Percentiles rank a stretch among this genome's conserved stretches.
These are phyloP conservation scores for Pelosia muscerda DNA, from an alignment of 2,888 invertebrate genomes.

Conservation along the genomic window DNA sequence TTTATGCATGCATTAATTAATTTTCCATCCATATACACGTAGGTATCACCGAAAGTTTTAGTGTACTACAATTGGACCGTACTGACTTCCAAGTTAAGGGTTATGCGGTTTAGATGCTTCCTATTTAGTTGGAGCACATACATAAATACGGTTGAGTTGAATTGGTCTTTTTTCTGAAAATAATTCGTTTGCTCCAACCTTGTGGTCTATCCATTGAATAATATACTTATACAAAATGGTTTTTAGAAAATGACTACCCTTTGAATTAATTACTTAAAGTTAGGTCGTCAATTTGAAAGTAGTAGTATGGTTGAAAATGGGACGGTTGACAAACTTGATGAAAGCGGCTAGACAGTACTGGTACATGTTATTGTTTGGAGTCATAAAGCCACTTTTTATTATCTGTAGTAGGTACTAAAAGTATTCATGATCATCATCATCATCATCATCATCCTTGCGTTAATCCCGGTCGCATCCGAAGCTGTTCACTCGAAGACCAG, in stretches of 20 bases:
- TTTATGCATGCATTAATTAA: constrained; percentile 39
- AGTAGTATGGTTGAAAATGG: constrained; percentile 3
- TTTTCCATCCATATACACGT: constrained; percentile 34
- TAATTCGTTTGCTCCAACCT: constrained; percentile 25
- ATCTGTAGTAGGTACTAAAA: too few species aligned
- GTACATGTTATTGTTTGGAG: too few species aligned
- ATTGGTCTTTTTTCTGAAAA: constrained; percentile 18
- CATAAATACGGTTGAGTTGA: constrained; percentile 9
- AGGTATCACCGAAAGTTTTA: constrained; percentile 25
- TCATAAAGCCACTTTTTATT: too few species aligned
- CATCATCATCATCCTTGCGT: too few species aligned
- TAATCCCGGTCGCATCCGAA: too few species aligned
- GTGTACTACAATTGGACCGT: constrained; percentile 22
- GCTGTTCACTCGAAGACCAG: too few species aligned
- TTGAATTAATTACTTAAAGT: constrained; percentile 16
- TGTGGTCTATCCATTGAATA: constrained; percentile 16
- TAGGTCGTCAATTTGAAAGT: constrained; percentile 10
- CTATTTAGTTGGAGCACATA: constrained; percentile 22
- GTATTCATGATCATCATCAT: too few species aligned
- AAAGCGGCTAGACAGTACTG: background rate
- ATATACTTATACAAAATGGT: constrained; percentile 12
- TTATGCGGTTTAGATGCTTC: constrained; percentile 29
- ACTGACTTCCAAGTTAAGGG: constrained; percentile 30
- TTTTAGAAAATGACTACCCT: constrained; percentile 10
- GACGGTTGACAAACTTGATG: background rate